Percentiles rank a stretch among this genome's conserved stretches.
phyloP scores from a whole-genome alignment of 23 tunicate genomes.

The Phallusia fumigata region DNA sequence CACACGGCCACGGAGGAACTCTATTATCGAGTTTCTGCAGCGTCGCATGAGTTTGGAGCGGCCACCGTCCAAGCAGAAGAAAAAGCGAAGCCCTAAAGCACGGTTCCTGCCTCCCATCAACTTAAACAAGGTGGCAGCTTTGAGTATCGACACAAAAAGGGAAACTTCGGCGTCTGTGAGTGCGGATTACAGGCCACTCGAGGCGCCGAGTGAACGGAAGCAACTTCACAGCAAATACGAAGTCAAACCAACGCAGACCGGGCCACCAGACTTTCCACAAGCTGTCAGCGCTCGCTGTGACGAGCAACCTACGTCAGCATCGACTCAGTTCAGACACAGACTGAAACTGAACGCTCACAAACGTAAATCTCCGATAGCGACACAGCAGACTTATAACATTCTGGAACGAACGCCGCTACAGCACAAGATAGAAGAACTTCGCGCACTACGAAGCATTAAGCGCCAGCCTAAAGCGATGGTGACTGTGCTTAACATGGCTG shows the following conservation, averaged over 20 bases:
- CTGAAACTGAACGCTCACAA: slow-evolving; percentile 23
- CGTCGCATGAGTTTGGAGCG: slow-evolving; percentile 3
- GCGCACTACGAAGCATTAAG: slow-evolving; percentile 17
- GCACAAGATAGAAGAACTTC: slow-evolving; percentile 39
- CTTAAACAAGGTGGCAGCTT: not conserved
- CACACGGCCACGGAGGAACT: slow-evolving; percentile 30
- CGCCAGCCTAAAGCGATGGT: slow-evolving; percentile 11
- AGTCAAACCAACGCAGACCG: not conserved
- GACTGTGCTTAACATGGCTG: slow-evolving; percentile 26
- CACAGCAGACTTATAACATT: slow-evolving; percentile 42
- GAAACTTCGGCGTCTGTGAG: not conserved
- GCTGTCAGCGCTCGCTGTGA: not conserved
- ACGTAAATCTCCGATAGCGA: slow-evolving; percentile 34
- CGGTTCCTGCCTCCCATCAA: slow-evolving; percentile 16
- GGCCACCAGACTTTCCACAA: not conserved
- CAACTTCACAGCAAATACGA: slow-evolving; percentile 23
- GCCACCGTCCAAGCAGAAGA: not conserved
- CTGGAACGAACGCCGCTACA: slow-evolving; percentile 32
- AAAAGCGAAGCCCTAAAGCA: not conserved
- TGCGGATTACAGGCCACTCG: not conserved
- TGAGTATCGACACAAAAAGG: not conserved
- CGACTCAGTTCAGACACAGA: slow-evolving; percentile 7
- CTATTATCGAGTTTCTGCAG: slow-evolving; percentile 52
- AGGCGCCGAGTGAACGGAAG: not conserved
- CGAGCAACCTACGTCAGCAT: not conserved